Base-by-base conservation (phyloP, 2,113 vertebrate genomes). In the Pleuronectes platessa region DNA sequence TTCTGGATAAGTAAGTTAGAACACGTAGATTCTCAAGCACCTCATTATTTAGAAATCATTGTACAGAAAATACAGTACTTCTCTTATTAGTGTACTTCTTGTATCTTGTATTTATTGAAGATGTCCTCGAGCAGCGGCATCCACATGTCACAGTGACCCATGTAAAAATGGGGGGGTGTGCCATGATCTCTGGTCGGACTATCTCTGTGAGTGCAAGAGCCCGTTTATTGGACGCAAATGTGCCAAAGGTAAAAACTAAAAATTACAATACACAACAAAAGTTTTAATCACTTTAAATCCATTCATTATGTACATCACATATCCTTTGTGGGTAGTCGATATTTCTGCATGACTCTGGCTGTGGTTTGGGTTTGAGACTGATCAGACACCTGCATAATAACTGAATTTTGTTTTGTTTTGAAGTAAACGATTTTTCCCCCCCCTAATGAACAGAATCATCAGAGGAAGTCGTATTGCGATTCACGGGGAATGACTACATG, bases 131-230 rank as follows among this genome's bases (percentile, higher is more conserved):
- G 20, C 68, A 64, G 23, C 71, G 54, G 54, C 27, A 42, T 78
- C 88, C 6, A 87, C 82, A 10, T 95, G 94, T 71, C 60, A 79
- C 18, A 87, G 74, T 18, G 63, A 68, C 64, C 86, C 86, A 12
- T 95, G 94, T 68, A 69, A 87, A 35, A 95, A 94, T 21, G 89
- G 88, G 8, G 94, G 92, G 18, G 53, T 88, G 49, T 95, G 94
- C 61, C 79, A 82, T 26, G 94, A 95, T 78, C 76, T 84, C 70
- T 95, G 94, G 94, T 94, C 89, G 61, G 73, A 90, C 69, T 90
- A 92, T 78, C 23, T 90, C 26, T 95, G 94, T 68, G 88, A 92
- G n/a, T 95, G 94, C 69, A 86, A 70, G 79, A 82, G 72, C 27
- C 81, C 58, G n/a, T 95, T 93, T 74, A 91, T 79, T 70, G 94